phyloP scores from a whole-genome alignment of 2,888 invertebrate genomes.

The Caenorhabditis becei region DNA sequence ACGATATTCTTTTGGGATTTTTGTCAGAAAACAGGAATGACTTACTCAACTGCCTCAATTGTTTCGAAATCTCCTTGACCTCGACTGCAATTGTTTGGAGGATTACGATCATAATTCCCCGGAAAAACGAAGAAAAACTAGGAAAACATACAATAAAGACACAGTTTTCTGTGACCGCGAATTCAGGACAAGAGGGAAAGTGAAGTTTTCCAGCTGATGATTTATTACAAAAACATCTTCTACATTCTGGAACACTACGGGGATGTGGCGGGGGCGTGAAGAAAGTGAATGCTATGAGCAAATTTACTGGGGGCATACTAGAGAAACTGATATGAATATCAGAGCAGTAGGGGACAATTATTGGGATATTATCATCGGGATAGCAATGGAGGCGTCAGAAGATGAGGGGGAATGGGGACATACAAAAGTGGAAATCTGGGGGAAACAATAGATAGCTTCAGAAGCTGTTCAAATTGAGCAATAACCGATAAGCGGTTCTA shows the following conservation, averaged over 20 bases:
- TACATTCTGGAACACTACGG: not conserved
- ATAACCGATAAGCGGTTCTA: not conserved
- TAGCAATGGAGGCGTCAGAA: not conserved
- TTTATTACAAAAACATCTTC: not conserved
- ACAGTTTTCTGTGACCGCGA: slow-evolving; percentile 9
- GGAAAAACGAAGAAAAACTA: too few relatives aligned
- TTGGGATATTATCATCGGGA: slow-evolving; percentile 9
- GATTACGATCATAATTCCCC: slow-evolving; percentile 18
- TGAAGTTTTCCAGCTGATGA: not conserved
- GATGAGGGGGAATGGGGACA: slow-evolving; percentile 1
- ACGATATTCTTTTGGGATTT: not conserved
- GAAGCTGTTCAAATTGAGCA: slow-evolving; percentile 23
- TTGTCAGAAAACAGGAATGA: not conserved
- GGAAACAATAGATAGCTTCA: slow-evolving; percentile 7
- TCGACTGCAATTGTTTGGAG: slow-evolving; percentile 17
- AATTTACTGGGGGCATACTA: not conserved
- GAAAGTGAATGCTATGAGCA: not conserved
- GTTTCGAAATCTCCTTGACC: not conserved
- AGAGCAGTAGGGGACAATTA: slow-evolving; percentile 3
- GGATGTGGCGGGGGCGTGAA: not conserved
- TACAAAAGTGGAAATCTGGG: slow-evolving; percentile 21
- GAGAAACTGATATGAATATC: not conserved
- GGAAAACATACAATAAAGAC: not conserved
- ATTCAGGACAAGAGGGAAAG: not conserved
- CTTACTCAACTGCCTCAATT: not conserved